phyloP scores from a whole-genome alignment of 2,113 vertebrate genomes.

The Neolamprologus sp. region DNA sequence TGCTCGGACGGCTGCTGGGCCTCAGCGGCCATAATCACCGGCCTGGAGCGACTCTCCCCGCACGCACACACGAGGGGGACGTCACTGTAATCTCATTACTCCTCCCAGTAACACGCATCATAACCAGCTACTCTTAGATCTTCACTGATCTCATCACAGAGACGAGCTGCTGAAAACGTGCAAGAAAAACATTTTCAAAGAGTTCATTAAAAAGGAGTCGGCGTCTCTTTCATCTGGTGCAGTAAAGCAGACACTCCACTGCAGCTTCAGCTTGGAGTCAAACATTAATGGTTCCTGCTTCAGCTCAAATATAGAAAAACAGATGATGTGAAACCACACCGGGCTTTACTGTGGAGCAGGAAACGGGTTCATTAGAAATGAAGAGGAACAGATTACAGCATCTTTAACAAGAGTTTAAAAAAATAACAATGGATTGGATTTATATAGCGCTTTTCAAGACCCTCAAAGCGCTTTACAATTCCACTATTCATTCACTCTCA shows the following conservation, averaged over 20 bases:
- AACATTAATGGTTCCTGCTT: not conserved
- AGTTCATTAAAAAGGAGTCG: not conserved
- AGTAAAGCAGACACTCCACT: accelerated
- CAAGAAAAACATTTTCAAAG: not conserved
- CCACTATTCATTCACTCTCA: too few species aligned
- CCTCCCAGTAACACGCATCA: not conserved
- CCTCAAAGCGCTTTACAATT: accelerated
- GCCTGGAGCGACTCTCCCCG: not conserved
- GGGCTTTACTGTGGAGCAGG: not conserved
- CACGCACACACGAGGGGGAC: not conserved
- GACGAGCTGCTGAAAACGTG: not conserved
- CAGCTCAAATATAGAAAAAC: not conserved
- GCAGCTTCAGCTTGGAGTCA: not conserved
- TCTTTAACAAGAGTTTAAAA: not conserved
- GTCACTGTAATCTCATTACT: slow-evolving; percentile 11
- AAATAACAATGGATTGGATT: accelerated
- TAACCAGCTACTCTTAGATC: not conserved
- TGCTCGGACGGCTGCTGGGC: not conserved
- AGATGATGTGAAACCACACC: not conserved
- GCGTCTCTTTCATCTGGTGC: not conserved
- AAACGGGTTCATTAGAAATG: accelerated
- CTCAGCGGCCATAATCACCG: not conserved
- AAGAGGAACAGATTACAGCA: not conserved
- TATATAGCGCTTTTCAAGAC: too few species aligned
- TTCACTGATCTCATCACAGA: not conserved